Percentiles rank a stretch among this genome's conserved stretches.
phyloP scores from a whole-genome alignment of 2,113 vertebrate species.

The Phalacrocorax aristotelis region DNA sequence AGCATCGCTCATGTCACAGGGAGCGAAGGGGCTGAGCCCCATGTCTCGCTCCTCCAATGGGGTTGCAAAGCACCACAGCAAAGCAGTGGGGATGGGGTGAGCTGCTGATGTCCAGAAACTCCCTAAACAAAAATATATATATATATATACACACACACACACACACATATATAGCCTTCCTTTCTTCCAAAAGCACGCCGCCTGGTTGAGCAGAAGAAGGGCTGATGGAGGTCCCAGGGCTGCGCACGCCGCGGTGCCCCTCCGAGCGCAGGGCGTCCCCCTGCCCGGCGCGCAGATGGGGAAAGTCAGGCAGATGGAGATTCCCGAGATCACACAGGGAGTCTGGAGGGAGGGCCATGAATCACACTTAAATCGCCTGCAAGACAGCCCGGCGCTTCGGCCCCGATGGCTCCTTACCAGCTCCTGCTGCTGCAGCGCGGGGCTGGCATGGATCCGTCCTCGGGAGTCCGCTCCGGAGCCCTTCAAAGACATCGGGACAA shows the following conservation, averaged over 20 bases:
- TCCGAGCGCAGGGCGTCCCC: not conserved
- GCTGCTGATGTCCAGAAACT: not conserved
- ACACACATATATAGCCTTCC: too few species aligned
- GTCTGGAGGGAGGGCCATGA: not conserved
- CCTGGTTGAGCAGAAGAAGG: not conserved
- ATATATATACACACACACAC: too few species aligned
- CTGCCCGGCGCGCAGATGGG: not conserved
- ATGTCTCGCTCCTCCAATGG: rapidly evolving
- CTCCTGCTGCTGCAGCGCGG: rapidly evolving
- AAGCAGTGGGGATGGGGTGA: not conserved
- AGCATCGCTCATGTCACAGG: rapidly evolving
- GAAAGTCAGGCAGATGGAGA: not conserved
- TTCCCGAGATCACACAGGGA: not conserved
- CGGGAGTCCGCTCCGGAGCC: not conserved
- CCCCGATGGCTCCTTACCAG: not conserved
- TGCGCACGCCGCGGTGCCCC: rapidly evolving
- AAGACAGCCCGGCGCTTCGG: not conserved
- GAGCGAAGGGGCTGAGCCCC: not conserved
- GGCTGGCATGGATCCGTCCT: not conserved
- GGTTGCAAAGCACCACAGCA: not conserved
- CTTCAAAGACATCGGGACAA: not conserved
- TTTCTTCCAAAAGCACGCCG: not conserved
- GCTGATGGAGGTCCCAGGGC: not conserved
- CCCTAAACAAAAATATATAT: not conserved
- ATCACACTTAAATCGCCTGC: not conserved